Evolutionary conservation across 1,140 invertebrate genomes (phyloP), one percentile per base, ranked within the genome.

Genomic region (Drosophila sp.): DNA sequence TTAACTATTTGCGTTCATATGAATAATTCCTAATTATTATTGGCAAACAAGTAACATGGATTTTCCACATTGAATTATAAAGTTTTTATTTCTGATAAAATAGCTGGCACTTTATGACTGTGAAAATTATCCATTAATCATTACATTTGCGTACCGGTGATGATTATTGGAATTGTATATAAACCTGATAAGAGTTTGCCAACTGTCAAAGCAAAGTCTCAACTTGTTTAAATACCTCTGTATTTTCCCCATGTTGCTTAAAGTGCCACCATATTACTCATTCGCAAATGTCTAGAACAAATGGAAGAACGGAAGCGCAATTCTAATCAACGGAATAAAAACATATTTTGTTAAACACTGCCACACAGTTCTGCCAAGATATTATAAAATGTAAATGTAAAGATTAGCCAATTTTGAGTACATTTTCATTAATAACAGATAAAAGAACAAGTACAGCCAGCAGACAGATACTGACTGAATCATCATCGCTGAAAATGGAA

Each of bases 401-500:
- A 41, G 40, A 41, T 41, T 41, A 41, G 40, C n/a, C 1, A 41
- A 17, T 41, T 41, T 17, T 17, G n/a, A 7, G n/a, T 17, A 41
- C 40, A 41, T 17, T 41, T 41, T 41, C 40, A 41, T 41, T 41
- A 41, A 3, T 11, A 10, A n/a, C 11, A 50, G 23, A 50, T 50
- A 50, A 1, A 4, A 10, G 44, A 27, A 50, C 23, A 50, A 50
- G 1, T 47, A 25, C 25, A 47, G 17, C 23, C 44, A 3, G 7
- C 25, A 50, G 44, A 50, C 23, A 50, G 5, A 27, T 27, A 27
- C 5, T 27, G 44, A 27, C 23, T 50, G 44, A 50, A 27, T 50
- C 44, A 50, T 50, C 44, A 50, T 50, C 44, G 23, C 44, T 50
- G 44, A 50, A 50, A 50, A 27, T 50, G 23, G 23, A 50, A 50